Conservation (phyloP, 1,140 invertebrate genomes). For the Asobara japonica region DNA sequence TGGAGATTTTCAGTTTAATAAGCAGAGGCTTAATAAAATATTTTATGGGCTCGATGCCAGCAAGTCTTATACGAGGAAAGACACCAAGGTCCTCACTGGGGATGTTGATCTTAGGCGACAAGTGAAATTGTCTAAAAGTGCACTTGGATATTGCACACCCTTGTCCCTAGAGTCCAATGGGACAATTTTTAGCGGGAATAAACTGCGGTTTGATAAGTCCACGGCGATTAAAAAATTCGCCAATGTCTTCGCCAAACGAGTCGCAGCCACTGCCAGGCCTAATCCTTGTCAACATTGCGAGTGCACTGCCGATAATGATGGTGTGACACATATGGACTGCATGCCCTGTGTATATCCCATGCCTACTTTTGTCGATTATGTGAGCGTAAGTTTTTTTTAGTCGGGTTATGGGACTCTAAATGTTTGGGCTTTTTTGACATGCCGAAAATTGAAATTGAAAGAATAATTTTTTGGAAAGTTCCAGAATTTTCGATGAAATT, state of each 20-base stretch:
- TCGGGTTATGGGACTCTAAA: constrained; percentile 37
- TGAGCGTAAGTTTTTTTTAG: constrained; percentile 64
- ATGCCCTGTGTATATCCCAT: constrained; percentile 69
- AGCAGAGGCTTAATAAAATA: constrained; percentile 75
- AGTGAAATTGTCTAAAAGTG: constrained; percentile 78
- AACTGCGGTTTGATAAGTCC: constrained; percentile 68
- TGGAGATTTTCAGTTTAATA: constrained; percentile 78
- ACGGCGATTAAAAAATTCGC: constrained; percentile 74
- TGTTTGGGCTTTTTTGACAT: no score
- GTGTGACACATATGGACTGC: constrained; percentile 73
- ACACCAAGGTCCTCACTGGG: constrained; percentile 73
- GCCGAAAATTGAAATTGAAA: no score
- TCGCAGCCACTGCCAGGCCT: constrained; percentile 73
- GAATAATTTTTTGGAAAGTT: no score
- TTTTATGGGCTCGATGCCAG: constrained; percentile 81
- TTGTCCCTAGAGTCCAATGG: constrained; percentile 87
- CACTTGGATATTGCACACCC: constrained; percentile 81
- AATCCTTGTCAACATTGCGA: constrained; percentile 77
- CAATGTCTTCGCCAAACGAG: constrained; percentile 75
- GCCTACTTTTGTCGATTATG: constrained; percentile 65
- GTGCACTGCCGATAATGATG: constrained; percentile 75
- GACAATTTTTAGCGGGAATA: constrained; percentile 74
- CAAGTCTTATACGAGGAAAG: constrained; percentile 81
- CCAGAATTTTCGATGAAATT: no score
- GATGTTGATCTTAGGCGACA: constrained; percentile 76